These are phyloP conservation scores for Lerema accius DNA, from an alignment of 1,140 invertebrate species.

Conservation along the genomic window DNA sequence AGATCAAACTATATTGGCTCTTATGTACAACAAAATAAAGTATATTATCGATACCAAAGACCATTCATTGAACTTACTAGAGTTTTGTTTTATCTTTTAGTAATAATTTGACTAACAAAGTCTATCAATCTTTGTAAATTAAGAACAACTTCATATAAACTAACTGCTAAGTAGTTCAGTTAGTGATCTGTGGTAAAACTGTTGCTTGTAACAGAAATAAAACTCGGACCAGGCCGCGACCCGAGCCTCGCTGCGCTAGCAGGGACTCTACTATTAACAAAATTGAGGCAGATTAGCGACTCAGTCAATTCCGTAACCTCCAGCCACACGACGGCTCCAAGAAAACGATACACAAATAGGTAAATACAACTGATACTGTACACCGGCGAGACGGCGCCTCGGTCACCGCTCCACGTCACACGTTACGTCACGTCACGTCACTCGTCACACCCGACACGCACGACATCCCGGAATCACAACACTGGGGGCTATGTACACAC, in stretches of 20 bases:
- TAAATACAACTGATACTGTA: slow-evolving; percentile 44
- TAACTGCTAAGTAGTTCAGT: too few relatives aligned
- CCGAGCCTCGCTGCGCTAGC: slow-evolving; percentile 34
- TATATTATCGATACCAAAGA: too few relatives aligned
- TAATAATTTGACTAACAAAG: too few relatives aligned
- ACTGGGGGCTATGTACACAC: slow-evolving; percentile 72
- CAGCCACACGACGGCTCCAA: slow-evolving; percentile 42
- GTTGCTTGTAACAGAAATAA: slow-evolving; percentile 33
- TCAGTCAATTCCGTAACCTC: slow-evolving; percentile 59
- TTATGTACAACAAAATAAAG: slow-evolving; percentile 3
- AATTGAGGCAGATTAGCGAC: slow-evolving; percentile 57
- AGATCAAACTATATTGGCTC: too few relatives aligned
- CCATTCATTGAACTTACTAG: too few relatives aligned
- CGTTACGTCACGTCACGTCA: too few relatives aligned
- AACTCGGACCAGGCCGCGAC: slow-evolving; percentile 40
- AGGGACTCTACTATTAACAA: slow-evolving; percentile 44
- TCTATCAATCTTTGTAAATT: too few relatives aligned
- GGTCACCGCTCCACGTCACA: slow-evolving; percentile 12
- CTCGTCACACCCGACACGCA: slow-evolving; percentile 30
- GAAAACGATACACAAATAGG: slow-evolving; percentile 41
- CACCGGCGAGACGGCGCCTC: slow-evolving; percentile 44
- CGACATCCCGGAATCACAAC: slow-evolving; percentile 66
- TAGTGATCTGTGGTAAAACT: too few relatives aligned
- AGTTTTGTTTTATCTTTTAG: too few relatives aligned
- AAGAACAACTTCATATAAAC: too few relatives aligned